Base-by-base conservation (phyloP, 2,888 invertebrate genomes). In the Halictus ligatus region DNA sequence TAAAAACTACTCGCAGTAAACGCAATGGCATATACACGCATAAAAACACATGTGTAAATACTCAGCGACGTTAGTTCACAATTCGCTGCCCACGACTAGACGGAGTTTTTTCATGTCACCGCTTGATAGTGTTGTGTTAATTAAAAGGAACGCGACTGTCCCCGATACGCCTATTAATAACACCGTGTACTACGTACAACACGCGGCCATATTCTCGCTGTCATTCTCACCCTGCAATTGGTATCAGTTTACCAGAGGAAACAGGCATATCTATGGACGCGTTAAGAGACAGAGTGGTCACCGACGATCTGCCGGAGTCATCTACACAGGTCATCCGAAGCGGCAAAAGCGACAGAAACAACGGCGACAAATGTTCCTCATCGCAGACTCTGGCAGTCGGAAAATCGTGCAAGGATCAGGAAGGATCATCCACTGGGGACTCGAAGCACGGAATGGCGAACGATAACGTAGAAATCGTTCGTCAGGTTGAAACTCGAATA, bases 191-290 rank as follows among this genome's bases (percentile, higher is more conserved):
- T 60, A 35, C 25, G 67, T 29, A 35, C 8, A 67, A 67, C 35
- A 69, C 75, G 75, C 48, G 50, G 71, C 64, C 58, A 43, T n/a
- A 67, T 79, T 67, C 81, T 71, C 77, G 69, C 40, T 67, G 80
- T 74, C 54, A 83, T 50, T 81, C 85, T 88, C 50, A 88, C 80
- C 50, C 69, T 64, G 71, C 60, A 60, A 81, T 84, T 78, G 46
- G 29, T 83, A 75, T 71, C 82, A 88, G 90, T 69, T 77, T 85
- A 67, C 74, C 80, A 48, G 81, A 85, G 83, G 60, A 86, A 71
- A 77, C 83, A 60, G 80, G 79, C 84, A 80, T 43, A 71, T 76
- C 40, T 75, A 91, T 91, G 91, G 91, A 90, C 40, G 67, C 82
- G 75, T 75, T 87, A 60, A 76, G 80, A 83, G 85, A 89, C 72